A percentile compares a stretch with the other conserved stretches of the same genome.
phyloP scores from a whole-genome alignment of 2,113 vertebrate species.

The Meleagris gallopavo region DNA sequence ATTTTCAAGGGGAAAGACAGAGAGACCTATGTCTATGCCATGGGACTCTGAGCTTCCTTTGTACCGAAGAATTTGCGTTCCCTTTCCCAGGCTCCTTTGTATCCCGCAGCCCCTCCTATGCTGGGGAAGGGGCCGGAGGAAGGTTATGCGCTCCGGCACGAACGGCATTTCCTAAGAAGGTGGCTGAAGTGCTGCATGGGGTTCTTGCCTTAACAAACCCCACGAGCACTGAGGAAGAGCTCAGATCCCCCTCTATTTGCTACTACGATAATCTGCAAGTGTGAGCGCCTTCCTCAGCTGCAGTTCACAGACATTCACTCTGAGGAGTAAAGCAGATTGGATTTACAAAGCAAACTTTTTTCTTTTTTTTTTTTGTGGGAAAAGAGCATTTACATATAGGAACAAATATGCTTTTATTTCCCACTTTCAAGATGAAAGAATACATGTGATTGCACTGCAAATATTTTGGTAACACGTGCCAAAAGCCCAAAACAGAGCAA shows the following conservation, averaged over 20 bases:
- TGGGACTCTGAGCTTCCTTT: conserved; percentile 4
- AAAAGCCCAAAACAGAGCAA: background rate
- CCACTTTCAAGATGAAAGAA: conserved; percentile 33
- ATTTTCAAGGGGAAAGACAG: conserved; percentile 54
- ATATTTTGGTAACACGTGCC: background rate
- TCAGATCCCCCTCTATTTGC: background rate
- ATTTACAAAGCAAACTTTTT: background rate
- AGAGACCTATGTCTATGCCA: background rate
- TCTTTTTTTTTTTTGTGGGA: background rate
- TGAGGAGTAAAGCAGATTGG: background rate
- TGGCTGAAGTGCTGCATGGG: conserved; percentile 64
- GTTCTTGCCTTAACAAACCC: background rate
- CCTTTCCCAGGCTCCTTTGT: conserved; percentile 25
- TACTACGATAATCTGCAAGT: background rate
- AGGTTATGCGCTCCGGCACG: conserved; percentile 72
- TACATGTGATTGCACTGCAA: background rate
- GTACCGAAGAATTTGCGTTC: background rate
- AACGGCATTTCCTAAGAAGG: conserved; percentile 82
- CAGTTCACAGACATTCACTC: background rate
- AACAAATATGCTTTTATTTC: conserved; percentile 16
- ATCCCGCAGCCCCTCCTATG: conserved; percentile 26
- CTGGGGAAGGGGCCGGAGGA: conserved; percentile 46
- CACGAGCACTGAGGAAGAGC: background rate
- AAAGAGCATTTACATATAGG: conserved; percentile 15
- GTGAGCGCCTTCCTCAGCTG: accelerated